A percentile compares a stretch with the other conserved stretches of the same genome.
These are phyloP conservation scores for Trachelipus rathkii DNA, from an alignment of 1,140 invertebrate genomes.

Conservation along the genomic window DNA sequence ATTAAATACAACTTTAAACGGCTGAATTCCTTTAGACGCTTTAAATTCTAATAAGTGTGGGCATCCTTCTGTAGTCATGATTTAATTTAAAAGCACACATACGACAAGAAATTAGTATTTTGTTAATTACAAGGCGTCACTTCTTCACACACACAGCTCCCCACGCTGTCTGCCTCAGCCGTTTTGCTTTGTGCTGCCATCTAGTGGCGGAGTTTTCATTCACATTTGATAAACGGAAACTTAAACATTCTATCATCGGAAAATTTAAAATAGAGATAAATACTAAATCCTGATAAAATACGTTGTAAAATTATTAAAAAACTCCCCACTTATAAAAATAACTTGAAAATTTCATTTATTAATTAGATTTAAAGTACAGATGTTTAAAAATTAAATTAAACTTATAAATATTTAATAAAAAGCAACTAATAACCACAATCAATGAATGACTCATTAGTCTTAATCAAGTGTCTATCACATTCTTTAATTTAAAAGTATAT, in stretches of 20 bases:
- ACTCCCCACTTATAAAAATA: no score
- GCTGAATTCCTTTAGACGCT: conserved; percentile 8
- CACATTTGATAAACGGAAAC: not conserved
- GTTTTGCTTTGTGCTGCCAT: not conserved
- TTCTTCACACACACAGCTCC: conserved; percentile 2
- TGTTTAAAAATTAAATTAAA: no score
- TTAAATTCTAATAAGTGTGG: conserved; percentile 5
- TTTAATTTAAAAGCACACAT: not conserved
- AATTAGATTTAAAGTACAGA: no score
- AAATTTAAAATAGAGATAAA: no score
- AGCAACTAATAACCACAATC: no score
- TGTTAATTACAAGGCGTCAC: conserved; percentile 1
- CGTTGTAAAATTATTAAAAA: no score
- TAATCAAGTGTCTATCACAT: no score
- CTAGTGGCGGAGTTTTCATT: not conserved
- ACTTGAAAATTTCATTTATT: no score
- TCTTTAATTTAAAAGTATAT: no score
- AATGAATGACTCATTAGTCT: no score
- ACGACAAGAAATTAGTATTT: not conserved
- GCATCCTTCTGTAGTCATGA: conserved; percentile 6
- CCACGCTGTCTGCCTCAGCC: conserved; percentile 6
- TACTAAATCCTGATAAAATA: no score
- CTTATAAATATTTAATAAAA: no score
- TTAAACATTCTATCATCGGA: not conserved
- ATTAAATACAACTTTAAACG: conserved; percentile 1